Evolutionary conservation across 2,888 invertebrate species (phyloP), one percentile per base, ranked within the genome.

Genomic region (Drosophila kambysellisi): DNA sequence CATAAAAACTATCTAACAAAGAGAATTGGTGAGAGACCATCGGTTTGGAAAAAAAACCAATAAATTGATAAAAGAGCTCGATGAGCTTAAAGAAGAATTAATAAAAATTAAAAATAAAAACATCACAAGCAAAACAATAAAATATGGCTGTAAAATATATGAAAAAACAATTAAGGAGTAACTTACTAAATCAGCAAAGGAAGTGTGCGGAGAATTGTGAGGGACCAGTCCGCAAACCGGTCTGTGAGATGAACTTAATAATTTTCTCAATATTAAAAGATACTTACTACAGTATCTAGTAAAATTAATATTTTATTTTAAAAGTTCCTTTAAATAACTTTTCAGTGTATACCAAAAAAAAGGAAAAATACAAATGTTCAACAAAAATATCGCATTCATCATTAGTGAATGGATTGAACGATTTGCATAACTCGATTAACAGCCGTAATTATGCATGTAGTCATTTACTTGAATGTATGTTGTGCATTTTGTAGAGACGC

Each of bases 401-500:
- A 9, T 50, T 29, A 17, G 9, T 29, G 29, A 50, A 17, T 9
- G 20, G 9, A 8, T 15, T 15, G 6, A 25, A 35, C 25, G 9
- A 33, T 25, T 53, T 52, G 37, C 17, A 43, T 35, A 66, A 63
- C 32, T 62, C 30, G 35, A 17, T 68, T 68, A 43, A 32, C 41
- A 20, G 32, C 25, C 37, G 29, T 32, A 48, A 46, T 63, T 60
- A 60, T 35, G 29, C 15, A 20, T 46, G 50, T 29, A 25, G 48
- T 41, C 60, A 51, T 29, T 41, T n/a, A 17, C 15, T 6, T 33
- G 29, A 15, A 20, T 50, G 50, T 15, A 25, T 57, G 33, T 35
- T 57, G 32, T 29, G 35, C 9, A 50, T 50, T 63, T 75, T 63
- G 76, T 43, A 7, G 61, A 37, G 58, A 48, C 51, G 46, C 48